Conservation (phyloP, 1,140 invertebrate species). For the Hermatobates lingyangjiaoensis region DNA sequence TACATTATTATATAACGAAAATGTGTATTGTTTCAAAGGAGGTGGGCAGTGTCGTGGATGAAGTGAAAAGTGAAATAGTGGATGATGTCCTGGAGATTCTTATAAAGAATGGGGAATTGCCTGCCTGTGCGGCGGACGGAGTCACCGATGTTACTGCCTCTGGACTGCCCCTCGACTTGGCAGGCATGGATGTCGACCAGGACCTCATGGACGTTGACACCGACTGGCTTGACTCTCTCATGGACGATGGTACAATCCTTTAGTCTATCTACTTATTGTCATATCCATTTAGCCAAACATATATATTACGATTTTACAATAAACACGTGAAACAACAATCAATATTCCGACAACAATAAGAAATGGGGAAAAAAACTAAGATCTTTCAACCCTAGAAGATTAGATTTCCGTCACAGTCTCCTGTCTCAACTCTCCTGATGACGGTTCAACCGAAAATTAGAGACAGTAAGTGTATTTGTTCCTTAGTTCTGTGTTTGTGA, state of each 20-base stretch:
- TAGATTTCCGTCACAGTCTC: too few species aligned
- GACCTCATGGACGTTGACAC: slow-evolving; percentile 28
- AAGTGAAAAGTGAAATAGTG: slow-evolving; percentile 51
- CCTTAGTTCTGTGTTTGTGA: too few species aligned
- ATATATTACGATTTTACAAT: too few species aligned
- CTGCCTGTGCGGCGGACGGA: slow-evolving; percentile 65
- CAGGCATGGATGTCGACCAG: slow-evolving; percentile 25
- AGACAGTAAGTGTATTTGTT: too few species aligned
- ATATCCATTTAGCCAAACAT: too few species aligned
- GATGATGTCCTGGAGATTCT: slow-evolving; percentile 91
- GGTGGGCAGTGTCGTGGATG: slow-evolving; percentile 25
- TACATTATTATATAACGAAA: not conserved
- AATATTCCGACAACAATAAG: too few species aligned
- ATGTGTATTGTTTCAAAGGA: not conserved
- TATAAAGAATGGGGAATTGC: slow-evolving; percentile 80
- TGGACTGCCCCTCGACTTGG: slow-evolving; percentile 19
- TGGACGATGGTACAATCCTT: slow-evolving; percentile 23
- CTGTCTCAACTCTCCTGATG: too few species aligned
- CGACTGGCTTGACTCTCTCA: slow-evolving; percentile 50
- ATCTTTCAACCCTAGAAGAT: too few species aligned
- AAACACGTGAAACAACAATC: too few species aligned
- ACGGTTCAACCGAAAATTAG: too few species aligned
- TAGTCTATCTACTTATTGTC: not conserved
- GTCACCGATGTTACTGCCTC: slow-evolving; percentile 9
- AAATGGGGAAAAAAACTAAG: too few species aligned